Base-by-base conservation (phyloP, 2,797 vertebrate genomes). In the Pterois miles region DNA sequence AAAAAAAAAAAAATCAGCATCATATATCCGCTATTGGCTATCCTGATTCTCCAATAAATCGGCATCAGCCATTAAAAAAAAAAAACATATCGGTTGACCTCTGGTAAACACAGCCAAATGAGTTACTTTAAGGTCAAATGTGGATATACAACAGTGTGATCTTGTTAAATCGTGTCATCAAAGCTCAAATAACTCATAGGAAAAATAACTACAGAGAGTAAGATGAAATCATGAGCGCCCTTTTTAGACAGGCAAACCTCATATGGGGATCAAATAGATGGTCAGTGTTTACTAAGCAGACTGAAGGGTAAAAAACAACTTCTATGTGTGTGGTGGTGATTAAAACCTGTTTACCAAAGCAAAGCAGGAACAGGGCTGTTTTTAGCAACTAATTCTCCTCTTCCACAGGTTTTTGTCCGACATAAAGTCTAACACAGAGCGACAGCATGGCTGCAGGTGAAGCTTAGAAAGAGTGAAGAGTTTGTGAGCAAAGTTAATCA, bases 401-500 rank as follows among this genome's bases (percentile, higher is more conserved):
- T 68, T 86, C 82, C 84, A 81, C 53, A 83, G n/a, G 83, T 79
- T 89, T 85, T 66, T 80, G 81, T 82, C 80, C 79, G 74, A 87
- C 70, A 57, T 75, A 40, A 83, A 72, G 69, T 86, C 72, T 92
- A 93, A 95, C 88, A 54, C 4, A 48, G 88, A 88, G 82, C 79
- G 94, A 95, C 93, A 92, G 86, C 82, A 68, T 72, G 74, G 88
- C 93, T 92, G 86, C 91, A 93, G 93, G 93, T 93, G 90, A 88
- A 67, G 88, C 86, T 94, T 93, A 93, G 92, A 90, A 90, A 92
- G 92, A 93, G 62, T 34, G 60, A 82, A 29, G 90, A 89, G 89
- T 91, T 93, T 91, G 91, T 40, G 85, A 91, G 89, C 72, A 91
- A 93, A 95, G 84, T 92, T 88, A 95, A 96, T 95, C 94, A 95